Percentiles rank a stretch among this genome's conserved stretches.
phyloP scores from a whole-genome alignment of 2,797 vertebrate genomes.

The Pteronotus mesoamericanus region DNA sequence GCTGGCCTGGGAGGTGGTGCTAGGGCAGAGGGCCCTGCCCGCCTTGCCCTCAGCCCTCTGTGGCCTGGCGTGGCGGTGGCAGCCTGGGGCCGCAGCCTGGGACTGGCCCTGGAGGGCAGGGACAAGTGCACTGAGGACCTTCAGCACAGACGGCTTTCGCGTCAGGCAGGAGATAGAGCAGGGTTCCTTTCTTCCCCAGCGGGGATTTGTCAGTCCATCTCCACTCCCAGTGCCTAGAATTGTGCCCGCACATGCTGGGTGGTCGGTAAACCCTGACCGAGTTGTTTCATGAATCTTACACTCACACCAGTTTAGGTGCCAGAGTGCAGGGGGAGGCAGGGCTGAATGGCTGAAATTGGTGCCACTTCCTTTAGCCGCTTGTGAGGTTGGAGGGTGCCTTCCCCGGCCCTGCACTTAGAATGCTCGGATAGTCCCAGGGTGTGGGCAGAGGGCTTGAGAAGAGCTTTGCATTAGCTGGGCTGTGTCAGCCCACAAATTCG shows the following conservation, averaged over 20 bases:
- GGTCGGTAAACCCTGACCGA: not conserved
- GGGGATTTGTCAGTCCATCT: not conserved
- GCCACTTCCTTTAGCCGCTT: not conserved
- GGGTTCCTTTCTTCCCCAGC: not conserved
- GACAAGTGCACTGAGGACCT: not conserved
- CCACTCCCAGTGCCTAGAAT: not conserved
- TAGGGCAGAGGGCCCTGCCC: not conserved
- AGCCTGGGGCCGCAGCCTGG: not conserved
- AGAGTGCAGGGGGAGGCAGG: not conserved
- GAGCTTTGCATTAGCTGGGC: not conserved
- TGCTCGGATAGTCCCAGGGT: not conserved
- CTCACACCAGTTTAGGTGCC: not conserved
- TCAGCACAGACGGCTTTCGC: not conserved
- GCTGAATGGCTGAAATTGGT: not conserved
- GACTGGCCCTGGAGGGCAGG: not conserved
- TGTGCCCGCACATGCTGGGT: not conserved
- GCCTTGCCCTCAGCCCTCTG: not conserved
- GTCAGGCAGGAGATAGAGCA: rapidly evolving
- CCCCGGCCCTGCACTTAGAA: not conserved
- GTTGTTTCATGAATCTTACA: not conserved
- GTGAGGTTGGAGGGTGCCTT: not conserved
- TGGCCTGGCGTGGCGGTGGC: not conserved
- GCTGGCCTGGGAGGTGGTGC: not conserved
- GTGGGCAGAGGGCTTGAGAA: not conserved
- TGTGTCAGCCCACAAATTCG: not conserved